phyloP scores from a whole-genome alignment of 2,888 invertebrate genomes.

The Rhagonycha fulva region DNA sequence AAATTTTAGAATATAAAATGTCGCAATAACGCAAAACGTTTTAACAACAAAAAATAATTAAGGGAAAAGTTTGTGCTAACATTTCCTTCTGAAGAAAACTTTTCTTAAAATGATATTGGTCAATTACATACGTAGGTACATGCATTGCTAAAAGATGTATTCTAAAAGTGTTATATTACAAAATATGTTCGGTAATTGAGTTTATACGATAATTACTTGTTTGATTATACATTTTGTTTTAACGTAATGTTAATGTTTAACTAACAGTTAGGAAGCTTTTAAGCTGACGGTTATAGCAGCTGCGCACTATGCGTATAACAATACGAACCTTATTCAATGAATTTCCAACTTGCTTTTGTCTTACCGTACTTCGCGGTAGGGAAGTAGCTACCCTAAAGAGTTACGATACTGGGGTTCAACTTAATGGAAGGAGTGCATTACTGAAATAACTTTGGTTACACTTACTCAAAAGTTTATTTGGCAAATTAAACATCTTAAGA shows the following conservation, averaged over 20 bases:
- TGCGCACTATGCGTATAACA: constrained; percentile 40
- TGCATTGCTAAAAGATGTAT: background rate
- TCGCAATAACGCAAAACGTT: no score
- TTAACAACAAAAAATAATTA: no score
- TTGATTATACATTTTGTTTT: constrained; percentile 1
- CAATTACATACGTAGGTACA: no score
- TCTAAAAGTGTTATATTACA: background rate
- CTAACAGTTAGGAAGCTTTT: constrained; percentile 23
- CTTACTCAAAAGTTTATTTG: constrained; percentile 36
- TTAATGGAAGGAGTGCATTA: constrained; percentile 52
- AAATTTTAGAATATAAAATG: no score
- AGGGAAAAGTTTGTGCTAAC: no score
- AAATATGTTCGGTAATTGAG: background rate
- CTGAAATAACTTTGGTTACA: constrained; percentile 52
- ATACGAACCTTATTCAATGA: constrained; percentile 46
- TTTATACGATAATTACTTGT: background rate
- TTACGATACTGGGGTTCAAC: constrained; percentile 41
- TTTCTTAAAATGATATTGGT: no score
- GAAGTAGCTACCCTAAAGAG: constrained; percentile 39
- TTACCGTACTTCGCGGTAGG: constrained; percentile 41
- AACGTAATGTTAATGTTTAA: constrained; percentile 14
- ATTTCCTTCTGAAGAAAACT: no score
- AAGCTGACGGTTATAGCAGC: constrained; percentile 39
- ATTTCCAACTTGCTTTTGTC: constrained; percentile 45
- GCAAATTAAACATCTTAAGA: constrained; percentile 4